Conservation (phyloP, 2,888 invertebrate species). For the Liopterus haemorrhoidalis region DNA sequence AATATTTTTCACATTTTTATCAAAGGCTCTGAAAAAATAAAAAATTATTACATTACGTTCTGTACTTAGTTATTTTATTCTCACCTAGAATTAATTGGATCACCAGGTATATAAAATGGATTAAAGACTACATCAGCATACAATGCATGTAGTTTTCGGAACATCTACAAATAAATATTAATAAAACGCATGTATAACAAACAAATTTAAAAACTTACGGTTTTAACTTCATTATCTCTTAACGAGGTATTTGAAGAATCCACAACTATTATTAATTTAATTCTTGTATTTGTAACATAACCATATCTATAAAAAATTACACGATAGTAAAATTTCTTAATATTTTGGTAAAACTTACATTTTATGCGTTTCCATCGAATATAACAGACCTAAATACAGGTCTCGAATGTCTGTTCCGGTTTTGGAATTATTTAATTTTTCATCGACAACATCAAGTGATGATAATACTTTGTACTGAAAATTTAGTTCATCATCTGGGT, state of each 20-base stretch:
- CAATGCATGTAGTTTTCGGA: slow-evolving; percentile 81
- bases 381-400: slow-evolving; percentile 83
- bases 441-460: slow-evolving; percentile 84
- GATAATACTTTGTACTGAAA: slow-evolving; percentile 92
- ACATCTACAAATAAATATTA: slow-evolving; percentile 55
- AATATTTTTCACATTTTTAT: slow-evolving; percentile 60
- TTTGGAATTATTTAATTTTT: slow-evolving; percentile 61
- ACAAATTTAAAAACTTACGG: slow-evolving; percentile 54
- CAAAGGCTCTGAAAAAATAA: slow-evolving; percentile 56
- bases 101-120: slow-evolving; percentile 93
- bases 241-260: slow-evolving; percentile 83
- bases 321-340: slow-evolving; percentile 20
- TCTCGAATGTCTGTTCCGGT: slow-evolving; percentile 75
- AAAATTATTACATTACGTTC: slow-evolving; percentile 2
- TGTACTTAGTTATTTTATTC: slow-evolving; percentile 34
- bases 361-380: slow-evolving; percentile 93
- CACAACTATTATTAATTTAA: slow-evolving; percentile 89
- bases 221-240: slow-evolving; percentile 89
- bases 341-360: slow-evolving; percentile 57
- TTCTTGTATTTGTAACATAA: slow-evolving; percentile 94
- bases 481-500: slow-evolving; percentile 76
- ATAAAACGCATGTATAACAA: slow-evolving; percentile 13
- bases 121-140: slow-evolving; percentile 94
- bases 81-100: slow-evolving; percentile 81
- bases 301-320: too few species aligned